These are phyloP conservation scores for Phaenicophaeus curvirostris DNA, from an alignment of 2,797 vertebrate genomes.

Conservation along the genomic window DNA sequence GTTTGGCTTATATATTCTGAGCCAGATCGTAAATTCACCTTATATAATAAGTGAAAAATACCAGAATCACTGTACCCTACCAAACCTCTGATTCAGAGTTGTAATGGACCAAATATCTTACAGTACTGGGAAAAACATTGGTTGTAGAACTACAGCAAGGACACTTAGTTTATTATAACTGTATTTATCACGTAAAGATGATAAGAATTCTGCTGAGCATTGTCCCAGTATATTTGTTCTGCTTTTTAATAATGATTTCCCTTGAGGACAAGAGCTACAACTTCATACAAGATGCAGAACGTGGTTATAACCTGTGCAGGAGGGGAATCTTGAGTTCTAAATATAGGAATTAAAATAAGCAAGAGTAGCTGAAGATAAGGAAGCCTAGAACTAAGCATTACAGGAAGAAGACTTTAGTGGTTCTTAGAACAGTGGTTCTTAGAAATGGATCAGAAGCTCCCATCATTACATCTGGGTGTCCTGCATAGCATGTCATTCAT, in stretches of 20 bases:
- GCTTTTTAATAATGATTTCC: not conserved
- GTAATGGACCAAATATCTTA: not conserved
- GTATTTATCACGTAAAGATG: not conserved
- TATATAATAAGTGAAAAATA: not conserved
- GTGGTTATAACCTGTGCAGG: not conserved
- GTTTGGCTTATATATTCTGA: not conserved
- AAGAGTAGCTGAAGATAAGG: not conserved
- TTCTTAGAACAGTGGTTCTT: not conserved
- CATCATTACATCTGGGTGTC: not conserved
- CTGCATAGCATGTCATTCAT: not conserved
- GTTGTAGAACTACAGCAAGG: not conserved
- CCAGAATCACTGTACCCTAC: accelerated
- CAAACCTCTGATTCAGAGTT: not conserved
- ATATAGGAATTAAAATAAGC: not conserved
- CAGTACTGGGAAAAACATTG: not conserved
- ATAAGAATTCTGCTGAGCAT: not conserved
- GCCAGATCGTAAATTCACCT: not conserved
- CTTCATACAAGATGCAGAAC: not conserved
- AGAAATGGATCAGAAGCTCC: not conserved
- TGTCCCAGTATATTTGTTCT: not conserved
- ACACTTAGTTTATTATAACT: not conserved
- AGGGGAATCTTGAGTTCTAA: not conserved
- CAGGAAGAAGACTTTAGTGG: not conserved
- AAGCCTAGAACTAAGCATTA: not conserved
- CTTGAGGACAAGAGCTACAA: not conserved